Conservation (phyloP, 2,797 vertebrate genomes). For the Melopsittacus undulatus region DNA sequence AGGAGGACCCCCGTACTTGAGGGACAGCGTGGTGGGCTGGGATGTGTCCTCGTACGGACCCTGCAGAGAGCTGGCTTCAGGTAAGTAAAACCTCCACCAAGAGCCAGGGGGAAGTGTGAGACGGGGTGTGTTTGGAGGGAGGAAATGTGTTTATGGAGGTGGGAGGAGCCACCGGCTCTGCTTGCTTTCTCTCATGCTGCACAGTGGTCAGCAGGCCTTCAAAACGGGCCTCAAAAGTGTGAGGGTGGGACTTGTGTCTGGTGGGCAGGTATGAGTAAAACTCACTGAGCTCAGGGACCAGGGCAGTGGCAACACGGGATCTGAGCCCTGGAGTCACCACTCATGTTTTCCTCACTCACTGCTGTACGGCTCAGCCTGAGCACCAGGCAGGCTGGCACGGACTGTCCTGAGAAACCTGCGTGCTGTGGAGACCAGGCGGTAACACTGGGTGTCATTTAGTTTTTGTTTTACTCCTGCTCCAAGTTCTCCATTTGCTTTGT, state of each 20-base stretch:
- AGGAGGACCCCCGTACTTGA: rapidly evolving
- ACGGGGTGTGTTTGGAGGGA: not conserved
- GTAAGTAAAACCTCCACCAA: not conserved
- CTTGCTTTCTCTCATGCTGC: not conserved
- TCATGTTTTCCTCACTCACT: rapidly evolving
- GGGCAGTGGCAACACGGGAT: rapidly evolving
- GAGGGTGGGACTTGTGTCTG: not conserved
- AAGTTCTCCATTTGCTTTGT: not conserved
- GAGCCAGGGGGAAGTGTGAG: not conserved
- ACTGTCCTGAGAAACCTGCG: not conserved
- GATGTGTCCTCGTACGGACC: not conserved
- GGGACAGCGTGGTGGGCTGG: rapidly evolving
- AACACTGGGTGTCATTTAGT: not conserved
- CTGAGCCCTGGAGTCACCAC: rapidly evolving
- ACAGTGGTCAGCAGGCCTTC: rapidly evolving
- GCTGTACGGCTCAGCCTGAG: rapidly evolving
- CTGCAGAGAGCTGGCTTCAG: not conserved
- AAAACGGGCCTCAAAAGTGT: not conserved
- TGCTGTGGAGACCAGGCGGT: not conserved
- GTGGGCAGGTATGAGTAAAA: not conserved
- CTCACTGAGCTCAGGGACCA: rapidly evolving
- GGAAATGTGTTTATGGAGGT: not conserved
- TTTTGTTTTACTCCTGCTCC: not conserved
- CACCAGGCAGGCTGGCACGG: rapidly evolving
- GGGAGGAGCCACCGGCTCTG: not conserved